Conservation (phyloP, 2,113 vertebrate species). For the Leuciscus idus region DNA sequence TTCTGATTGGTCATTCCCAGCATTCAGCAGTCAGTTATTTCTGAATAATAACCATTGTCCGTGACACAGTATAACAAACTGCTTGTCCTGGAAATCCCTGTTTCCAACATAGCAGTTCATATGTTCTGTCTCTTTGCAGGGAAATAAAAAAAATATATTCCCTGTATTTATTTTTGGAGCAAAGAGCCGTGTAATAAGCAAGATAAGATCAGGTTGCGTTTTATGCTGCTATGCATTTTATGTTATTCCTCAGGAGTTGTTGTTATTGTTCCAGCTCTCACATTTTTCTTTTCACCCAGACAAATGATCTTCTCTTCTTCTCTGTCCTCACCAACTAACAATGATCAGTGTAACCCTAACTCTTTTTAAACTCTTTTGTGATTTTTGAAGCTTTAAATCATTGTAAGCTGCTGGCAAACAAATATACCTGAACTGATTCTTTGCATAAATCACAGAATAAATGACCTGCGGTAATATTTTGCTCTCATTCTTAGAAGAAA, state of each 20-base stretch:
- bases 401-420: not conserved
- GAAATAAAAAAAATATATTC: not conserved
- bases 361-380: not conserved
- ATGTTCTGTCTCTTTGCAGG: not conserved
- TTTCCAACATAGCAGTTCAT: not conserved
- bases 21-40: constrained; percentile 3
- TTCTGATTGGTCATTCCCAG: not conserved
- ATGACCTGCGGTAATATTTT: not conserved
- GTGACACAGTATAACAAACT: not conserved
- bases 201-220: not conserved
- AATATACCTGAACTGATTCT: not conserved
- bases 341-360: not conserved
- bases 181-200: constrained; percentile 9
- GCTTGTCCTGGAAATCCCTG: not conserved
- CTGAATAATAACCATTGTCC: not conserved
- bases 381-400: not conserved
- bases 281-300: not conserved
- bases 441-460: not conserved
- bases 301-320: not conserved
- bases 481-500: not conserved
- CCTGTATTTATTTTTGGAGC: not conserved
- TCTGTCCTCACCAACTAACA: not conserved
- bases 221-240: not conserved
- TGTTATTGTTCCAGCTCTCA: not conserved
- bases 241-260: not conserved